phyloP scores from a whole-genome alignment of 2,113 vertebrate species.

The Egretta garzetta region DNA sequence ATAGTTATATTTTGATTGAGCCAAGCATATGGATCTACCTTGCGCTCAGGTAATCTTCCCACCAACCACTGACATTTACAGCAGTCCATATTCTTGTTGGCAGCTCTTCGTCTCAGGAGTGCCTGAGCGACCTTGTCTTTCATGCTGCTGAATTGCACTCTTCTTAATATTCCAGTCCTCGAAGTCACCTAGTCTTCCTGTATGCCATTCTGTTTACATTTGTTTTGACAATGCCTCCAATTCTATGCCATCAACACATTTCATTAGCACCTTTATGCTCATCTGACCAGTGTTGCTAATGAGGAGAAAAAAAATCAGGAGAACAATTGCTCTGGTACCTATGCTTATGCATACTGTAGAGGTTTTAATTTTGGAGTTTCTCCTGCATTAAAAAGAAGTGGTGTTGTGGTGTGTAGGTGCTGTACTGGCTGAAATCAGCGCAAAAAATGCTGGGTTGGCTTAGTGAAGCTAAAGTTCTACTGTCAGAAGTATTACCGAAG shows the following conservation, averaged over 20 bases:
- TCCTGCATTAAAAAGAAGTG: background rate
- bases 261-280: background rate
- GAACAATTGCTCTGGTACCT: background rate
- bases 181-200: background rate
- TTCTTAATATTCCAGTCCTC: background rate
- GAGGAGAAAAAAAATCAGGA: background rate
- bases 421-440: background rate
- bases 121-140: background rate
- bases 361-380: background rate
- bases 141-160: background rate
- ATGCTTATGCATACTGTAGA: background rate
- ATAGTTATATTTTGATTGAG: background rate
- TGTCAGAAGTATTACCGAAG: background rate
- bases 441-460: background rate
- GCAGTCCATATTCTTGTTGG: background rate
- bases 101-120: background rate
- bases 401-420: background rate
- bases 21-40: background rate
- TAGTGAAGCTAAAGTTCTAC: background rate
- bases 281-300: background rate
- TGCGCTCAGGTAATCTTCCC: background rate
- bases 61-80: background rate
- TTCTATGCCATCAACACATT: background rate
- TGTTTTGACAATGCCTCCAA: background rate
- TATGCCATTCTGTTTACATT: background rate